A percentile compares a stretch with the other conserved stretches of the same genome.
Conservation (phyloP, 2,888 invertebrate species). For the Calephelis perditalis region DNA sequence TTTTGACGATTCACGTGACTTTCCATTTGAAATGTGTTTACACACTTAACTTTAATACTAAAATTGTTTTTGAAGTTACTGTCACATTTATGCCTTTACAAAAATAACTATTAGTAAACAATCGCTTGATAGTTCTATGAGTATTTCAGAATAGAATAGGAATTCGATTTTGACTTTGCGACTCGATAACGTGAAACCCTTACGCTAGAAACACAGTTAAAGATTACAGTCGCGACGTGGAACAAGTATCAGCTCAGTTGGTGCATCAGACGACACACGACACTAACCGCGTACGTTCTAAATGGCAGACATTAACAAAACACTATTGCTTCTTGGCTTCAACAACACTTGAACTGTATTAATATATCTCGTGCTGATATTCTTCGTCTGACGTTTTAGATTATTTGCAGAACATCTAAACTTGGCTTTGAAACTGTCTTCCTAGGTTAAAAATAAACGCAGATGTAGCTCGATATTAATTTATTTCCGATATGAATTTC, state of each 20-base stretch:
- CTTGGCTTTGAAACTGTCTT: constrained; percentile 33
- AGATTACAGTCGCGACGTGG: constrained; percentile 40
- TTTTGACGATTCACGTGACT: no score
- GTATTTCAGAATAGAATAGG: no score
- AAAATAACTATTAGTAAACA: no score
- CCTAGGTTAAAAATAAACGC: constrained; percentile 27
- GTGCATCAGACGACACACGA: constrained; percentile 54
- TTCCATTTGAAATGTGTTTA: no score
- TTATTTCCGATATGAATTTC: no score
- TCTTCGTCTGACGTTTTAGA: constrained; percentile 46
- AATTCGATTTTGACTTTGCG: no score
- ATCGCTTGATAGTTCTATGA: no score
- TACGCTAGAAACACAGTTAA: constrained; percentile 29
- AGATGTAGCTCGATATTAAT: constrained; percentile 31
- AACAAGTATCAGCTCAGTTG: constrained; percentile 49
- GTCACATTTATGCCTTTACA: no score
- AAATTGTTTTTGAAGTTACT: no score
- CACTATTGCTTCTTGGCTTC: constrained; percentile 68
- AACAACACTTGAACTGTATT: constrained; percentile 65
- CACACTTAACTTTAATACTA: no score
- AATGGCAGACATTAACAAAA: constrained; percentile 71
- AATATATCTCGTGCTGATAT: constrained; percentile 60
- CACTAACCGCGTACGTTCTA: constrained; percentile 64
- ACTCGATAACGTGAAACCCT: no score
- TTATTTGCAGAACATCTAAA: constrained; percentile 49